These are phyloP conservation scores for Sanderia malayensis DNA, from an alignment of 30 jellyfish, hydroid and myxozoan genomes.

Conservation along the genomic window DNA sequence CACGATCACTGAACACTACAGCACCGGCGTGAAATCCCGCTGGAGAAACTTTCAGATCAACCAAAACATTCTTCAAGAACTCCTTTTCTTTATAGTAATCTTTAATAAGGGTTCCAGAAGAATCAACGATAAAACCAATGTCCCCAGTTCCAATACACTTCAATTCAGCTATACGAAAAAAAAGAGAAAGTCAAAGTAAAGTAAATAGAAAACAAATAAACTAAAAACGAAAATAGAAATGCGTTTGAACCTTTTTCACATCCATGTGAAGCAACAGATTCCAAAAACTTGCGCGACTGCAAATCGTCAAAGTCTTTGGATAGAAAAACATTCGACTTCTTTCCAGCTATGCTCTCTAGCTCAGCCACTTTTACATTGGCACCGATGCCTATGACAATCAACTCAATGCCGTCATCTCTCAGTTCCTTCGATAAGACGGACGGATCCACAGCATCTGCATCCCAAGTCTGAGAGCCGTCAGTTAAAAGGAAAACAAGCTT, in stretches of 20 bases:
- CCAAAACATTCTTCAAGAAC: conserved; percentile 32
- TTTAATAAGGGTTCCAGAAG: conserved; percentile 56
- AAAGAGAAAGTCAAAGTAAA: neutral
- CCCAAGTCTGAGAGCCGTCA: conserved; percentile 89
- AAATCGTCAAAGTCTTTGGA: conserved; percentile 71
- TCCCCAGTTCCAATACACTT: conserved; percentile 1
- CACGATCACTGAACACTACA: conserved; percentile 42
- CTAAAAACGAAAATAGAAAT: neutral
- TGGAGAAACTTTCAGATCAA: conserved; percentile 5
- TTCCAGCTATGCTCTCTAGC: conserved; percentile 68
- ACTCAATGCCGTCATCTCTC: conserved; percentile 50
- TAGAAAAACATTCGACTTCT: conserved; percentile 31
- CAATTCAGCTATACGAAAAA: neutral
- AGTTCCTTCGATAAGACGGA: conserved; percentile 56
- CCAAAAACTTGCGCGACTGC: conserved; percentile 43
- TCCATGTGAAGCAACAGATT: conserved; percentile 18
- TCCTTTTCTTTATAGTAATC: conserved; percentile 62
- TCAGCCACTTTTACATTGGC: conserved; percentile 55
- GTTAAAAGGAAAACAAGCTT: conserved; percentile 70
- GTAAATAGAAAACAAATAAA: neutral
- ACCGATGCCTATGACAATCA: conserved; percentile 84
- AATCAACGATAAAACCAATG: conserved; percentile 29
- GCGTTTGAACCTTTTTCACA: conserved; percentile 58
- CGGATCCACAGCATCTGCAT: conserved; percentile 79
- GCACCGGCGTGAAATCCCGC: conserved; percentile 35